A percentile compares a stretch with the other conserved stretches of the same genome.
Conservation (phyloP, 2,113 vertebrate species). For the Ptilonorhynchus violaceus region DNA sequence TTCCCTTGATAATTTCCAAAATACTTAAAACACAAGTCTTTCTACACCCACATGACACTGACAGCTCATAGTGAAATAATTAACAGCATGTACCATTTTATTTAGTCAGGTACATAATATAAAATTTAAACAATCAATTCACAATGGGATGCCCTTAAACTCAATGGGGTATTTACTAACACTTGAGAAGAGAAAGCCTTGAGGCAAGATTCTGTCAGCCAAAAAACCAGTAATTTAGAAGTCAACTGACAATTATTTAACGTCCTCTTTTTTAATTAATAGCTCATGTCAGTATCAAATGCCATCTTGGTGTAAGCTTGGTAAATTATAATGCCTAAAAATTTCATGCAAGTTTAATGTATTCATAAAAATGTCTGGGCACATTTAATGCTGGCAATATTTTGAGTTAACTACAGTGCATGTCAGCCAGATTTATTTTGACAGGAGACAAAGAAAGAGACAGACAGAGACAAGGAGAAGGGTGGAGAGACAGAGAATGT, state of each 20-base stretch:
- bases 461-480: background rate
- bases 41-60: background rate
- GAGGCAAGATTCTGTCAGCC: constrained; percentile 21
- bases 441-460: constrained; percentile 33
- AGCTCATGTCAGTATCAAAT: constrained; percentile 54
- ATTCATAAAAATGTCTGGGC: constrained; percentile 66
- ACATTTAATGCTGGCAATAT: constrained; percentile 62
- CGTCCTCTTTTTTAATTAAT: constrained; percentile 53
- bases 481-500: background rate
- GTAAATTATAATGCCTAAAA: constrained; percentile 61
- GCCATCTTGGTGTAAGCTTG: constrained; percentile 52
- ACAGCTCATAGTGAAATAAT: background rate
- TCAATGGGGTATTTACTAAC: constrained; percentile 30
- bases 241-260: constrained; percentile 53
- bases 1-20: background rate
- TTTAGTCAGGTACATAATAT: background rate
- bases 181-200: background rate
- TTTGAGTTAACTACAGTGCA: constrained; percentile 62
- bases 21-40: background rate
- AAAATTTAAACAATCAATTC: background rate
- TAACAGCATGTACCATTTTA: background rate
- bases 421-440: constrained; percentile 60
- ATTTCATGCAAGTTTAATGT: constrained; percentile 61
- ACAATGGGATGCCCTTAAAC: background rate
- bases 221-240: constrained; percentile 38